A percentile compares a stretch with the other conserved stretches of the same genome.
phyloP scores from a whole-genome alignment of 2,113 vertebrate species.

The Taxidea taxus region DNA sequence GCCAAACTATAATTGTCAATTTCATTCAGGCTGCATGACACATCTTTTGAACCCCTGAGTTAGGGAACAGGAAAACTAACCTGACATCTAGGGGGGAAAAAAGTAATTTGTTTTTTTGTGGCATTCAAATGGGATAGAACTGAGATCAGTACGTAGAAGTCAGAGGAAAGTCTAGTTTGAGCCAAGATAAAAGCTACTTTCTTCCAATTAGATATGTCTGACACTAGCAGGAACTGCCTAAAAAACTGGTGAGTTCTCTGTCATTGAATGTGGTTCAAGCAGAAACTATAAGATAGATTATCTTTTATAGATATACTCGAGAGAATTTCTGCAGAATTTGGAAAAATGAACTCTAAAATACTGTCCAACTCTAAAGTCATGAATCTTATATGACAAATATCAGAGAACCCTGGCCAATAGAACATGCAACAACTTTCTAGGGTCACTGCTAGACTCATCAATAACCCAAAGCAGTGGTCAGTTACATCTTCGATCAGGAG shows the following conservation, averaged over 20 bases:
- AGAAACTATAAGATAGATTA: neutral
- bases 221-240: neutral
- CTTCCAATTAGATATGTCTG: neutral
- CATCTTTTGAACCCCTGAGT: neutral
- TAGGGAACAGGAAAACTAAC: neutral
- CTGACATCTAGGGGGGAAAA: neutral
- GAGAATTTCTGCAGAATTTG: slow-evolving; percentile 40
- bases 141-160: neutral
- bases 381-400: slow-evolving; percentile 27
- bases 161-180: neutral
- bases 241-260: neutral
- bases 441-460: neutral
- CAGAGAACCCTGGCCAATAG: neutral
- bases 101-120: neutral
- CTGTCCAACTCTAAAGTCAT: neutral
- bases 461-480: neutral
- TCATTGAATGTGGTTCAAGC: neutral
- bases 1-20: neutral
- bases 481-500: neutral
- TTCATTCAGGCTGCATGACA: neutral
- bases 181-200: neutral
- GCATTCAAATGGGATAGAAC: neutral
- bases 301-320: neutral
- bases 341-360: slow-evolving; percentile 53
- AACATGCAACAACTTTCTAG: neutral